Conservation (phyloP, 2,888 invertebrate species). For the Empis livida region DNA sequence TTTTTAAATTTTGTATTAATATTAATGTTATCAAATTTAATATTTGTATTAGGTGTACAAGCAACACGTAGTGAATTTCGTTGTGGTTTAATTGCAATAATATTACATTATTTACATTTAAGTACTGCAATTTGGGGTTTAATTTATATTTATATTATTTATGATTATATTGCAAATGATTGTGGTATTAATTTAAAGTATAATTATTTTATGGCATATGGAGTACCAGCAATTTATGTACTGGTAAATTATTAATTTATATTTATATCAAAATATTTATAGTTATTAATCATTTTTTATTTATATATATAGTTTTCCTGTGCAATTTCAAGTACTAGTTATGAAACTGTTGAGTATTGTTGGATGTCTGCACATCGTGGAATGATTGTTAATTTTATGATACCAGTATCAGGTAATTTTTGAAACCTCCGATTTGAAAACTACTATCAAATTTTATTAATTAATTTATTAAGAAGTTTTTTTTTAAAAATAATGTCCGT, state of each 20-base stretch:
- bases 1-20: slow-evolving; percentile 49
- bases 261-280: not conserved
- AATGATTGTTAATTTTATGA: slow-evolving; percentile 63
- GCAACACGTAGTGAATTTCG: slow-evolving; percentile 51
- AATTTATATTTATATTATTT: slow-evolving; percentile 49
- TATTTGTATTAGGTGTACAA: slow-evolving; percentile 53
- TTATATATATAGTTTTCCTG: slow-evolving; percentile 42
- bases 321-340: slow-evolving; percentile 53
- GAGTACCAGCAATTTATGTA: slow-evolving; percentile 49
- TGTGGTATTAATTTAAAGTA: slow-evolving; percentile 42
- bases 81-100: slow-evolving; percentile 52
- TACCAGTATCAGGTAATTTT: slow-evolving; percentile 53
- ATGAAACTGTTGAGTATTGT: slow-evolving; percentile 59
- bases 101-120: slow-evolving; percentile 56
- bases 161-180: slow-evolving; percentile 39
- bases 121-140: slow-evolving; percentile 58
- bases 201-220: slow-evolving; percentile 48
- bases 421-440: no score
- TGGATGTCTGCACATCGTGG: slow-evolving; percentile 67
- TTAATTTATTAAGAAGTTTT: no score
- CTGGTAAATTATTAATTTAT: slow-evolving; percentile 40
- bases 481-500: no score
- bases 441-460: no score
- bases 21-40: slow-evolving; percentile 45
- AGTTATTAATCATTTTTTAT: not conserved